Base-by-base conservation (phyloP, 2,888 invertebrate species). In the Xestia ashworthii region DNA sequence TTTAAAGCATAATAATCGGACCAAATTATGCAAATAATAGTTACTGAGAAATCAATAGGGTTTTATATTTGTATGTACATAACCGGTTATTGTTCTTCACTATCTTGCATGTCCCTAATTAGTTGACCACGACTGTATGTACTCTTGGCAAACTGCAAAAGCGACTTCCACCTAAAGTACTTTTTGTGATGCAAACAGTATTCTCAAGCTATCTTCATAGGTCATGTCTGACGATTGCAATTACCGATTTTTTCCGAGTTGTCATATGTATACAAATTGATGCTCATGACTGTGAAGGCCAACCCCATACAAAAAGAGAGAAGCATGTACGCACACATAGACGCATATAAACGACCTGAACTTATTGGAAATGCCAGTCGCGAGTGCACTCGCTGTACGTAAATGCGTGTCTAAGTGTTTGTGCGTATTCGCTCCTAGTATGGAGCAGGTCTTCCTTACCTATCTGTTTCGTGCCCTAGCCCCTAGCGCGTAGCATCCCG, bases 401-500 rank as follows among this genome's bases (percentile, higher is more conserved):
- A 9, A 11, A 50, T 6, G 22, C 16, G 1, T 53, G 25, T n/a
- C 8, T n/a, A 50, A 80, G 50, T 25, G 48, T 82, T 50, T 6
- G 76, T 25, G n/a, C 55, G 66, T 66, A 44, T 50, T 38, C 12
- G 32, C 25, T 65, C 50, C 5, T 1, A n/a, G 44, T 58, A 53
- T 53, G 38, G 6, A 38, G 22, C 25, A 5, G 19, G 50, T 16
- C 11, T 76, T 58, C 38, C 38, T 22, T 11, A 6, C 25, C 77
- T 82, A 60, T 82, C 38, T 66, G 14, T 60, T 76, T 58, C 25
- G 66, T 76, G 66, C 0, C 58, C 66, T 53, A 66, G 50, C 66
- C 82, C 78, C 77, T 79, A 79, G 77, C 82, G 82, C 48, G 77
- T 79, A 82, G 78, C 77, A 60, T 79, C 58, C 82, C 38, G 82